phyloP scores from a whole-genome alignment of 2,888 invertebrate species.

The Lepidochitona cinerea region DNA sequence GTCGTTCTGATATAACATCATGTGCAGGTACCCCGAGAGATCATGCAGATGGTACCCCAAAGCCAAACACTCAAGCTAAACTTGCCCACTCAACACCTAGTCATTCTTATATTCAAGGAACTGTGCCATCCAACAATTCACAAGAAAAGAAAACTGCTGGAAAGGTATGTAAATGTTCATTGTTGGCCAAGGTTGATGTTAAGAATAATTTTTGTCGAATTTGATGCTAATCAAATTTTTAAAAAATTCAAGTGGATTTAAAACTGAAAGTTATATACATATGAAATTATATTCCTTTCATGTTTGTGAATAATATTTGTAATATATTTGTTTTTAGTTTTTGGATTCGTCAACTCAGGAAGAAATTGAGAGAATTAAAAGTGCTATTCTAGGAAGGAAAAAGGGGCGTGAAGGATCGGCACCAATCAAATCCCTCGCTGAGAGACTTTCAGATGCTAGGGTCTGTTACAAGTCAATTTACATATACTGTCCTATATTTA shows the following conservation, averaged over 20 bases:
- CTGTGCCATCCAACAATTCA: neutral
- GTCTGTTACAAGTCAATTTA: too few species aligned
- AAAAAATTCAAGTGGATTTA: too few species aligned
- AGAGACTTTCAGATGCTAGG: conserved; percentile 55
- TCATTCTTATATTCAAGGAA: neutral
- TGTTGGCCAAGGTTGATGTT: too few species aligned
- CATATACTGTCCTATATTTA: too few species aligned
- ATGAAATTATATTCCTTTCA: too few species aligned
- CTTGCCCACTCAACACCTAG: neutral
- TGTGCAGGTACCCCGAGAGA: neutral
- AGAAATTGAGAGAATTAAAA: conserved; percentile 62
- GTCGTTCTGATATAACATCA: neutral
- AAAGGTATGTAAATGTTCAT: conserved; percentile 50
- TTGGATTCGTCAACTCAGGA: conserved; percentile 56
- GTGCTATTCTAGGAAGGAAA: conserved; percentile 54
- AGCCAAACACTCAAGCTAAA: neutral
- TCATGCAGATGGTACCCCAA: neutral
- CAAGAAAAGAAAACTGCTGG: neutral
- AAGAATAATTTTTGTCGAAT: too few species aligned
- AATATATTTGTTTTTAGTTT: conserved; percentile 37
- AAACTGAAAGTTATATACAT: too few species aligned
- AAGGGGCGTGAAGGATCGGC: conserved; percentile 45
- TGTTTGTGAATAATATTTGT: too few species aligned
- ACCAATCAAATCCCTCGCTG: conserved; percentile 46
- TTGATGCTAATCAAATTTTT: too few species aligned